Conservation (phyloP, 2,113 vertebrate genomes). For the Antigone vipio region DNA sequence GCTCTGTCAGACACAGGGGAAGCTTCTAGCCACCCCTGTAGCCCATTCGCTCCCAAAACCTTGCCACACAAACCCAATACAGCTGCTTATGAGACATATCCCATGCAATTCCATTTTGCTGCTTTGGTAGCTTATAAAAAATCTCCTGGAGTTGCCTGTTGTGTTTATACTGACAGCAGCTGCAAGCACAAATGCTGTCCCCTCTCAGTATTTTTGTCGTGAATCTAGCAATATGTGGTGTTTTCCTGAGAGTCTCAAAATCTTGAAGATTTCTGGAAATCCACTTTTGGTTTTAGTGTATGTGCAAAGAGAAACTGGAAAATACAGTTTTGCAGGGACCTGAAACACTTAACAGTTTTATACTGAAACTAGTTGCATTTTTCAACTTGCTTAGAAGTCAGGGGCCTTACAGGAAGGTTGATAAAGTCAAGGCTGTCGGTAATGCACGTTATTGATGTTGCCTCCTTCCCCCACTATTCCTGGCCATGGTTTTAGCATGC, state of each 20-base stretch:
- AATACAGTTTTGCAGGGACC: not conserved
- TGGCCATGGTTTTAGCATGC: not conserved
- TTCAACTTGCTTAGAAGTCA: not conserved
- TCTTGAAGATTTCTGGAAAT: not conserved
- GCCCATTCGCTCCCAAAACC: too few relatives aligned
- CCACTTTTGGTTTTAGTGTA: not conserved
- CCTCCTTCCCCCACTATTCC: not conserved
- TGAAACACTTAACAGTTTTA: not conserved
- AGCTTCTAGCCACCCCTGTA: too few relatives aligned
- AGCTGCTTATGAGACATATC: not conserved
- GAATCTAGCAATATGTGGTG: not conserved
- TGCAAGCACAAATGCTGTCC: not conserved
- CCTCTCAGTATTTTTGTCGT: not conserved
- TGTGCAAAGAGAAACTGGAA: not conserved
- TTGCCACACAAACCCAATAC: too few relatives aligned
- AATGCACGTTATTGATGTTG: accelerated
- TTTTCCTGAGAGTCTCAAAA: not conserved
- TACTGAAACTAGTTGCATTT: not conserved
- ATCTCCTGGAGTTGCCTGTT: not conserved
- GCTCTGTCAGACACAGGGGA: too few relatives aligned
- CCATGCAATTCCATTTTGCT: not conserved
- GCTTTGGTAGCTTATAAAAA: not conserved
- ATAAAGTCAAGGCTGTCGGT: not conserved
- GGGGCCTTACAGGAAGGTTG: not conserved
- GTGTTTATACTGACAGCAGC: not conserved